phyloP scores from a whole-genome alignment of 2,888 invertebrate genomes.

The Geotrupes spiniger region DNA sequence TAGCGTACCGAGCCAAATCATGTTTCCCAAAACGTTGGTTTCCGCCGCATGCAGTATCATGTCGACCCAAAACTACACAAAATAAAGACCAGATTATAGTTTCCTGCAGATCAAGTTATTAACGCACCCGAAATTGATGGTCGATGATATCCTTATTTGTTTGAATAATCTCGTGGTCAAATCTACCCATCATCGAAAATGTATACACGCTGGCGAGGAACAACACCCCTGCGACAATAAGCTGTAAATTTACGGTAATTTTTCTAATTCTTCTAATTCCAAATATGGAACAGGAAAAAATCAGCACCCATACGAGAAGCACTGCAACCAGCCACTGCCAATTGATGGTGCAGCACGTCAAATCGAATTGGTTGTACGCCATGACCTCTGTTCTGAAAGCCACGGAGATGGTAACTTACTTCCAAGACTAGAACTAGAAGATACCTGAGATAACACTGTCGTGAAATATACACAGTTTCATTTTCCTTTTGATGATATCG shows the following conservation, averaged over 20 bases:
- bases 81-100: neutral
- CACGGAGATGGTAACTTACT: neutral
- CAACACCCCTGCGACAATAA: neutral
- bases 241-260: conserved; percentile 5
- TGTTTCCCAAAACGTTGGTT: conserved; percentile 6
- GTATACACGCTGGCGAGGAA: neutral
- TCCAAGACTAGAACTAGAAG: too few species aligned
- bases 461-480: conserved; percentile 8
- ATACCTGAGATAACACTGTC: conserved; percentile 10
- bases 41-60: conserved; percentile 11
- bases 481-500: neutral
- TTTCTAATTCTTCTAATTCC: conserved; percentile 12
- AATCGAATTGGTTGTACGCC: conserved; percentile 7
- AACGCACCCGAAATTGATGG: too few species aligned
- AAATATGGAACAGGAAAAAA: conserved; percentile 9
- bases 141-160: too few species aligned
- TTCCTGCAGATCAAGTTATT: too few species aligned
- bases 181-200: neutral
- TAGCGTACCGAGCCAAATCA: conserved; percentile 16
- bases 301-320: conserved; percentile 9
- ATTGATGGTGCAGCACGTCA: conserved; percentile 7
- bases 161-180: too few species aligned
- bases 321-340: conserved; percentile 4
- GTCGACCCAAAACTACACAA: conserved; percentile 16
- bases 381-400: conserved; percentile 4